Base-by-base conservation (phyloP, 2,113 vertebrate genomes). In the Podarcis cretensis region DNA sequence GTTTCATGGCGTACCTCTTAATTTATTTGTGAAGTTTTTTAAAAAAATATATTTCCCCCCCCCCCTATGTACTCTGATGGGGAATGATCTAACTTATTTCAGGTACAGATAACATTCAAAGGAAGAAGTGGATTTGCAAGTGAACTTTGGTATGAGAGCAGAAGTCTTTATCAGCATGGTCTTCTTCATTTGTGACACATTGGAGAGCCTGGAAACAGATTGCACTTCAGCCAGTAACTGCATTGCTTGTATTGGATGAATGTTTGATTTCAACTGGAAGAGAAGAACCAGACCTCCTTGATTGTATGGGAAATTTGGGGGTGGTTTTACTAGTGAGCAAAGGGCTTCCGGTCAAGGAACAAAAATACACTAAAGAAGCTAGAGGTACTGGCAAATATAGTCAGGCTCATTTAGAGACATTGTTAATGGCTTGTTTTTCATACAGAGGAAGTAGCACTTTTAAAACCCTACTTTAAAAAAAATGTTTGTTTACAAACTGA, bases 401-500 rank as follows among this genome's bases (percentile, higher is more conserved):
- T 1, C 32, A 87, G 20, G 63, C 27, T 10, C 2, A 7, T 81
- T 90, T 87, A 54, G 48, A 54, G 48, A 54, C 10, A 54, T 54
- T 2, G 48, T 12, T 54, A 54, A 54, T 85, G 88, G 79, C n/a
- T 12, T 66, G 59, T 77, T 68, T 43, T 89, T 90, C 82, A 30
- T 84, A 59, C 59, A 90, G 63, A 85, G 66, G 16, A 59, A 85
- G 82, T 83, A 81, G 35, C 0, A 10, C 75, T 89, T 21, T 83
- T 83, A 85, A 91, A 88, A 21, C 43, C 89, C 89, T 20, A 37
- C 73, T 83, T 80, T 83, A 35, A 35, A 92, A 89, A 92, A 85
- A 10, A 37, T 89, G 32, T 37, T 87, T 93, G 79, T 91, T 94
- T 93, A 81, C 35, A 86, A 71, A 93, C 89, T 90, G 88, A 77